Percentiles rank a stretch among this genome's conserved stretches.
These are phyloP conservation scores for Heliconius aoede DNA, from an alignment of 2,888 invertebrate genomes.

Conservation along the genomic window DNA sequence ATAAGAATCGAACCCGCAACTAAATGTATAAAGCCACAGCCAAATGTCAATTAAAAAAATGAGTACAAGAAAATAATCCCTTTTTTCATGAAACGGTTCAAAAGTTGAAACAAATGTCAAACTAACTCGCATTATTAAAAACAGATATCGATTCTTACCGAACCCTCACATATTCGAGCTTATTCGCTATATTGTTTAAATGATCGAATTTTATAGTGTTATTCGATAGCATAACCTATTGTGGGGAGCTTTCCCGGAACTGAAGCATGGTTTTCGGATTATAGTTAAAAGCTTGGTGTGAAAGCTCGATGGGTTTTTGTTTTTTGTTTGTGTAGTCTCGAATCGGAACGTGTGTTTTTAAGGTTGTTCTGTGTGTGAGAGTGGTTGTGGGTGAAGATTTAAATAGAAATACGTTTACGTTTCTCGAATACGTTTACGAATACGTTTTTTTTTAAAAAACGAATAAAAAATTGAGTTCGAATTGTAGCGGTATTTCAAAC, in stretches of 20 bases:
- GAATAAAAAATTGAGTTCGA: too few species aligned
- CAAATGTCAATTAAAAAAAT: too few species aligned
- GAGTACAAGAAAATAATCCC: too few species aligned
- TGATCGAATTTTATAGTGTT: neutral
- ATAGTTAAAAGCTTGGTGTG: neutral
- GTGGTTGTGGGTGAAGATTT: too few species aligned
- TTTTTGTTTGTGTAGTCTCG: neutral
- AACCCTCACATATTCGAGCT: constrained; percentile 7
- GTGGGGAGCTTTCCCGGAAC: neutral
- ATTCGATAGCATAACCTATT: neutral
- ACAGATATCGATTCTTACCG: neutral
- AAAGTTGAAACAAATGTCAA: neutral
- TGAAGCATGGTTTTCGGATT: neutral
- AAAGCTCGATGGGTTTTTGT: neutral
- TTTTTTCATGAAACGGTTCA: neutral
- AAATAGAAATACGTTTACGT: too few species aligned
- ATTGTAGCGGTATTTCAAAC: too few species aligned
- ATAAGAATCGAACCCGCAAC: too few species aligned
- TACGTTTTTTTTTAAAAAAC: too few species aligned
- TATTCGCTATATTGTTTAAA: neutral
- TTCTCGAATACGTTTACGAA: too few species aligned
- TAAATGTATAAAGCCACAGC: neutral
- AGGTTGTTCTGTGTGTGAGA: too few species aligned
- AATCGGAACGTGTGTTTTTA: too few species aligned
- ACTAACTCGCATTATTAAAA: too few species aligned